Conservation (phyloP, 2,113 vertebrate species). For the Narcine bancroftii region DNA sequence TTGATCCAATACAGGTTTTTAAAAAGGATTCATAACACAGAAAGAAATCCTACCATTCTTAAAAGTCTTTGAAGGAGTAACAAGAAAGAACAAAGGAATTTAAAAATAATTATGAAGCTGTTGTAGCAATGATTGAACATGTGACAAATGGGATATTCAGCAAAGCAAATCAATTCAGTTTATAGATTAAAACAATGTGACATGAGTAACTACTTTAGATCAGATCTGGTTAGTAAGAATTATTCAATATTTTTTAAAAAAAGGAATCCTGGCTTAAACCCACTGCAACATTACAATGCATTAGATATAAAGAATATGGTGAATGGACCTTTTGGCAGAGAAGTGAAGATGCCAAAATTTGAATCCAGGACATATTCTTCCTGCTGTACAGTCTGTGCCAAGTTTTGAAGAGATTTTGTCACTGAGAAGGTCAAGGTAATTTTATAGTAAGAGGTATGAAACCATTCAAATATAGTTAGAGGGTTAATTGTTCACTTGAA, state of each 20-base stretch:
- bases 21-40: neutral
- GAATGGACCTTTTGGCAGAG: neutral
- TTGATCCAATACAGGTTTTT: neutral
- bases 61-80: neutral
- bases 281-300: neutral
- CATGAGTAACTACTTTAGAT: neutral
- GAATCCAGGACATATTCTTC: neutral
- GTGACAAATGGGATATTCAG: neutral
- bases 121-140: neutral
- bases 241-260: neutral
- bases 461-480: slow-evolving; percentile 1
- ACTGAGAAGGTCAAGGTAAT: slow-evolving; percentile 11
- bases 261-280: neutral
- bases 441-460: slow-evolving; percentile 15
- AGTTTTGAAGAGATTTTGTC: neutral
- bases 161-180: neutral
- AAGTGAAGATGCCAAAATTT: neutral
- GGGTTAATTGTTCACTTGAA: slow-evolving; percentile 24
- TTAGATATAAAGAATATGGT: neutral
- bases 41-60: neutral
- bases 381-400: neutral
- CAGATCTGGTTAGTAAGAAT: neutral
- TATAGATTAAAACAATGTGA: neutral
- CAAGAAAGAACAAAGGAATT: too few species aligned
- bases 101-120: too few species aligned